phyloP scores from a whole-genome alignment of 1,140 invertebrate species.

The Rhizoglyphus robini region DNA sequence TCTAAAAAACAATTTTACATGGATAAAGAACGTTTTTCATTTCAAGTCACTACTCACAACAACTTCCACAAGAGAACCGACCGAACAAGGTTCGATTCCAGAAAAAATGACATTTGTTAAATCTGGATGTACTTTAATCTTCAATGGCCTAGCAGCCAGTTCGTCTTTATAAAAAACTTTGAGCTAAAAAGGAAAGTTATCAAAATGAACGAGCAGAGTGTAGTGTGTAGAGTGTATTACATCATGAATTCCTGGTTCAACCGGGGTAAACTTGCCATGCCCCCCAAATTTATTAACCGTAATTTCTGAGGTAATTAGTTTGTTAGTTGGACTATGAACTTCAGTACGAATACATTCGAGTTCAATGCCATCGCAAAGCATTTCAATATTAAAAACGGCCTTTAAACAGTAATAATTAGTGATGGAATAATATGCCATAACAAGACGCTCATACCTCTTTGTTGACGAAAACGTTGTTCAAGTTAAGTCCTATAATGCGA shows the following conservation, averaged over 20 bases:
- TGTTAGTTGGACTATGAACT: slow-evolving; percentile 20
- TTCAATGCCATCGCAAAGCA: slow-evolving; percentile 20
- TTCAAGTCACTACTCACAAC: slow-evolving; percentile 22
- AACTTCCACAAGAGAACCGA: slow-evolving; percentile 30
- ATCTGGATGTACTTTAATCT: slow-evolving; percentile 25
- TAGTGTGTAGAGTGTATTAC: too few relatives aligned
- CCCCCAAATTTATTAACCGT: slow-evolving; percentile 23
- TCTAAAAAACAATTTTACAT: slow-evolving; percentile 40
- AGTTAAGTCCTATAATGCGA: slow-evolving; percentile 22
- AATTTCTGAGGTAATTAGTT: slow-evolving; percentile 21
- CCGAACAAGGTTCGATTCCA: slow-evolving; percentile 26
- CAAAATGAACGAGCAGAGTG: not conserved
- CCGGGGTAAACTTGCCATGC: slow-evolving; percentile 21
- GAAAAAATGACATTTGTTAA: slow-evolving; percentile 26
- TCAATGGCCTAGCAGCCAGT: slow-evolving; percentile 21
- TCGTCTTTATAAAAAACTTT: slow-evolving; percentile 23
- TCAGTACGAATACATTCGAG: slow-evolving; percentile 22
- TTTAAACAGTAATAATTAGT: too few relatives aligned
- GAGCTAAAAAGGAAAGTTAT: slow-evolving; percentile 18
- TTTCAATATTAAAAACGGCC: slow-evolving; percentile 23
- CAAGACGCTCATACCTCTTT: too few relatives aligned
- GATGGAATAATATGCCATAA: too few relatives aligned
- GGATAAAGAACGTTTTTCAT: not conserved
- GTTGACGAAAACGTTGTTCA: slow-evolving; percentile 25
- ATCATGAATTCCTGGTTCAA: slow-evolving; percentile 24